Conservation (phyloP, 2,113 vertebrate genomes). For the Ornithorhynchus anatinus region DNA sequence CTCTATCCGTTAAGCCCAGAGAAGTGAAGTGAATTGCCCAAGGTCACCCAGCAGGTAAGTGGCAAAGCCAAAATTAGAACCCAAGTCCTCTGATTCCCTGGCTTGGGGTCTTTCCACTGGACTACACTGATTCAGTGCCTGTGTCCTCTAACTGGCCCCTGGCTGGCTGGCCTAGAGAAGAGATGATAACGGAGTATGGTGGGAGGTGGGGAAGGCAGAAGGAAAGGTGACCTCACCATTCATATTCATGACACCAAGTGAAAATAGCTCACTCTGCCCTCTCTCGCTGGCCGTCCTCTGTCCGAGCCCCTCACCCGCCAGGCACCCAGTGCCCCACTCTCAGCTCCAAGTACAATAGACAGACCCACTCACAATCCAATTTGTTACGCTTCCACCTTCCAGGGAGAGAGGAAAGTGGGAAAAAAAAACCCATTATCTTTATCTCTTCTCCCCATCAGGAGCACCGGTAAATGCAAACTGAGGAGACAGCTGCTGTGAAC, state of each 20-base stretch:
- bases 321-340: slow-evolving; percentile 37
- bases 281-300: no score
- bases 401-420: slow-evolving; percentile 56
- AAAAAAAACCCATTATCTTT: slow-evolving; percentile 87
- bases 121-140: rapidly evolving
- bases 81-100: no score
- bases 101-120: no score
- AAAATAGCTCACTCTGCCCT: slow-evolving; percentile 39
- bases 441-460: slow-evolving; percentile 78
- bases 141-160: background rate
- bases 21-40: background rate
- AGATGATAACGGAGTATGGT: background rate
- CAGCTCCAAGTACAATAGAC: slow-evolving; percentile 72
- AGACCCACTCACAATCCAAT: slow-evolving; percentile 74
- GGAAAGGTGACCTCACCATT: slow-evolving; percentile 53
- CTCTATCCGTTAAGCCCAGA: no score
- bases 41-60: no score
- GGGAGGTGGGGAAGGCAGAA: background rate
- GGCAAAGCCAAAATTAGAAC: background rate
- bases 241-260: background rate
- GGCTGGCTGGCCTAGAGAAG: rapidly evolving
- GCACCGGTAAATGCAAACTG: slow-evolving; percentile 74
- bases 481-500: slow-evolving; percentile 74
- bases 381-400: slow-evolving; percentile 72
- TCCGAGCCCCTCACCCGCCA: slow-evolving; percentile 24